Evolutionary conservation across 2,888 invertebrate species (phyloP), one percentile per base, ranked within the genome.

Genomic region (Euzophera pinguis): DNA sequence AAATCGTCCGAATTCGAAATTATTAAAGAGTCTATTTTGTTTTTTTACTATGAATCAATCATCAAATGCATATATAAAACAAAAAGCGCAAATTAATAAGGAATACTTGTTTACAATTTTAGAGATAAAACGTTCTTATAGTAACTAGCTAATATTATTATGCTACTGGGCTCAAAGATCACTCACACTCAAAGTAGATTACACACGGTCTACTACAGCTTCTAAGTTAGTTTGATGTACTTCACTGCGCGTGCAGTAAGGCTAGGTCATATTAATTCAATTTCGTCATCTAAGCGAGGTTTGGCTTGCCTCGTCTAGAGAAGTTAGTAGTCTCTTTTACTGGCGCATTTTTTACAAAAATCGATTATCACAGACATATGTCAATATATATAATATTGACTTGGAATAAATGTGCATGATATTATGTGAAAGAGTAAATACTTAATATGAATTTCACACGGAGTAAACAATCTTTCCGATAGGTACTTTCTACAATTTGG

Each of bases 241-340:
- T 75, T 59, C 47, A 53, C 49, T 27, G 39, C 34, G 41, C 34
- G 41, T 50, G 50, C 61, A 61, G 61, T 66, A 58, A 73, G 69
- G 73, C 65, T 72, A 74, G 76, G 80, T 81, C 79, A 80, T 78
- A 84, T 82, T 82, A 85, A 87, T 85, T 88, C 79, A 84, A 85
- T 86, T 85, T 74, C 69, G 71, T 68, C 72, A 79, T 77, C 77
- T 84, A 81, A 73, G 79, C 81, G 76, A 67, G 71, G 70, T 70
- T 75, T 77, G 81, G 86, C 85, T 85, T 85, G 84, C 74, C 76
- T 74, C 73, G 63, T 69, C 75, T 73, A 73, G 64, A 67, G 63
- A 59, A 75, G 73, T 71, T 72, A 74, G 71, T n/a, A n/a, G n/a
- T n/a, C 78, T 78, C 83, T 87, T 85, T 85, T 84, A 82, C 45